Evolutionary conservation across 2,888 invertebrate species (phyloP), one percentile per base, ranked within the genome.

Genomic region (Lycia hirtaria): DNA sequence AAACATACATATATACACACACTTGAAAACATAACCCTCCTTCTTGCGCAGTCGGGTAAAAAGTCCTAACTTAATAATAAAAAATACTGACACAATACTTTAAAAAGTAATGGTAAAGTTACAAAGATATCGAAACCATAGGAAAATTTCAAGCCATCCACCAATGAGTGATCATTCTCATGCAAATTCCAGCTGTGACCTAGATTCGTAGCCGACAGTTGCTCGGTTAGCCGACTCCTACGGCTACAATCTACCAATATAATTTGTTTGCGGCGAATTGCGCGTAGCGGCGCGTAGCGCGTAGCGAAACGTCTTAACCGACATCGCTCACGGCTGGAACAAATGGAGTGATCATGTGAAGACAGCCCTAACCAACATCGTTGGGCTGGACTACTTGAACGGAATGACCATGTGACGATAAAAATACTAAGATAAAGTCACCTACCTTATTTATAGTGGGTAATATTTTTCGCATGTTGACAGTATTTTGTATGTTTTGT

Each of bases 101-200:
- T n/a, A n/a, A n/a, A n/a, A n/a, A n/a, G n/a, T n/a, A n/a, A n/a
- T n/a, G n/a, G n/a, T n/a, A n/a, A n/a, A n/a, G 6, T 19, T 22
- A 33, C 20, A 14, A 45, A 45, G 24, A 14, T 15, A 33, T 14
- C 20, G 22, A 32, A 33, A 38, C 48, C 33, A 53, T 4, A 22
- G 48, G 54, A 60, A 60, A 55, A 50, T 53, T 64, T 57, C 33
- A 20, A 48, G 56, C 33, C 28, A 38, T 26, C 40, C 12, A 43
- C 64, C 59, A 62, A 64, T 65, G 48, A 61, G 54, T 48, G 47
- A 57, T 53, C 56, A 56, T 67, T 65, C 75, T 68, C 69, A 80
- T 83, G 82, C 81, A 80, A 82, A 82, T 81, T 75, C 71, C 70
- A 73, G 48, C 51, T 65, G 56, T 76, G 81, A 79, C 83, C 83